These are phyloP conservation scores for Phataginus tetradactyla DNA, from an alignment of 2,797 vertebrate species.

Conservation along the genomic window DNA sequence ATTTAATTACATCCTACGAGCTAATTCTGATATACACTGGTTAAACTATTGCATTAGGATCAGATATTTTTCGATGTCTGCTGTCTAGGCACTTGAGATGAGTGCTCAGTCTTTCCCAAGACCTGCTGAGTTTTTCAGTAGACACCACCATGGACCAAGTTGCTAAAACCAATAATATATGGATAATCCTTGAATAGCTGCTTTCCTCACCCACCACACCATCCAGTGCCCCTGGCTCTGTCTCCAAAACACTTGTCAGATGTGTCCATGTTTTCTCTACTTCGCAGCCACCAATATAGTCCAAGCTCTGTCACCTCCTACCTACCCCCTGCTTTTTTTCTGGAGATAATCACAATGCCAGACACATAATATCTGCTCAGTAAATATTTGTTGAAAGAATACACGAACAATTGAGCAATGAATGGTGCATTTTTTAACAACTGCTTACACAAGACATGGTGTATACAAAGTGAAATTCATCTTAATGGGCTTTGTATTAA, in stretches of 20 bases:
- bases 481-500: neutral
- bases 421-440: neutral
- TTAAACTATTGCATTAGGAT: neutral
- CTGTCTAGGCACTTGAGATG: neutral
- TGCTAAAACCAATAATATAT: neutral
- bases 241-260: neutral
- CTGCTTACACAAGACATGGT: neutral
- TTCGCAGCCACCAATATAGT: neutral
- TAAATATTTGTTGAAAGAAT: neutral
- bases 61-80: neutral
- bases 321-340: neutral
- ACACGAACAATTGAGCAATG: neutral
- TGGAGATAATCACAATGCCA: neutral
- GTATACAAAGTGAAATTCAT: neutral
- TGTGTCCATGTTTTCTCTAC: neutral
- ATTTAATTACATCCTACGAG: neutral
- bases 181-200: neutral
- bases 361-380: neutral
- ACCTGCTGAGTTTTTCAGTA: neutral
- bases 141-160: too few species aligned
- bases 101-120: neutral
- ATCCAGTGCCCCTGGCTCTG: neutral
- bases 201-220: neutral
- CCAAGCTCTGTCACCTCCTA: neutral
- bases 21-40: neutral